These are phyloP conservation scores for Crocuta crocuta DNA, from an alignment of 2,113 vertebrate species.

Conservation along the genomic window DNA sequence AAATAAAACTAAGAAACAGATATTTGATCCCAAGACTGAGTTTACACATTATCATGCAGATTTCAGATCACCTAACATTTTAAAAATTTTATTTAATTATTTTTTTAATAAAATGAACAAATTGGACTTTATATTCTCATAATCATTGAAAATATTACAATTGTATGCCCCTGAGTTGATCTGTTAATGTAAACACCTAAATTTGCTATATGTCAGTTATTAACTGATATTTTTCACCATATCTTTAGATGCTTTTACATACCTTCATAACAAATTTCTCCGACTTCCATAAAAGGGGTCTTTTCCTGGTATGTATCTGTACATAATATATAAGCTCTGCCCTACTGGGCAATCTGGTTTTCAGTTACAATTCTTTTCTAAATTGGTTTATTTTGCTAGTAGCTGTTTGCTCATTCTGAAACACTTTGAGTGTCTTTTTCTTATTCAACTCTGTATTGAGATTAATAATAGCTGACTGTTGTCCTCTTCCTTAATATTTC, in stretches of 20 bases:
- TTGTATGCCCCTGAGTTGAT: neutral
- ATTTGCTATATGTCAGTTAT: neutral
- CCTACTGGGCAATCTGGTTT: neutral
- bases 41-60: neutral
- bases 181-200: neutral
- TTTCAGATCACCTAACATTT: neutral
- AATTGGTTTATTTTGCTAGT: neutral
- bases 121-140: neutral
- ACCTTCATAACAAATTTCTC: neutral
- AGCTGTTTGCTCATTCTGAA: constrained; percentile 10
- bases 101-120: neutral
- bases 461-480: constrained; percentile 39
- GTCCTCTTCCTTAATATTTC: constrained; percentile 30
- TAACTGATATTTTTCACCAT: neutral
- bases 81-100: neutral
- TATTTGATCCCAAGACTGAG: neutral
- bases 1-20: neutral
- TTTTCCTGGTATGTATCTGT: neutral
- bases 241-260: neutral
- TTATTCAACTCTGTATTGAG: neutral
- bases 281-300: neutral
- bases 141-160: neutral
- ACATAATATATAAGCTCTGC: neutral
- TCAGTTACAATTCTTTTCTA: neutral
- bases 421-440: neutral